Conservation (phyloP, 2,888 invertebrate genomes). For the Xestia c-nigrum region DNA sequence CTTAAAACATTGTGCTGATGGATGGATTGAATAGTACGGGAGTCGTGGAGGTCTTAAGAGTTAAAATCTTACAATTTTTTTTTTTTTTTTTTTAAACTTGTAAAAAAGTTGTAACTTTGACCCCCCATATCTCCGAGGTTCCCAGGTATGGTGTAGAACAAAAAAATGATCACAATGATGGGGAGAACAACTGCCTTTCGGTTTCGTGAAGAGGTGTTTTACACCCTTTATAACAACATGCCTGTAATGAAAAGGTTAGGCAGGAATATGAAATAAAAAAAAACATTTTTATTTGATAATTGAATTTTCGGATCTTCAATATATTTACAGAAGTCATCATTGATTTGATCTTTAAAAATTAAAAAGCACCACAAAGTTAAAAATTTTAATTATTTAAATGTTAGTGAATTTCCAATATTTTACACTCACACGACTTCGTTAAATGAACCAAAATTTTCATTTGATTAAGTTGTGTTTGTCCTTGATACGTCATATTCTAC, state of each 20-base stretch:
- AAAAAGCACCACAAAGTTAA: background rate
- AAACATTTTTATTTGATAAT: background rate
- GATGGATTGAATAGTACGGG: too few relatives aligned
- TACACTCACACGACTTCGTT: background rate
- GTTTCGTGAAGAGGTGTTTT: too few relatives aligned
- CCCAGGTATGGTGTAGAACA: too few relatives aligned
- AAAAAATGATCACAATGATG: too few relatives aligned
- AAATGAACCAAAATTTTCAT: background rate
- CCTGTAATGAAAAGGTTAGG: background rate
- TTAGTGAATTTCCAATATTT: background rate
- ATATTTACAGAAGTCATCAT: background rate
- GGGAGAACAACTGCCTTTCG: too few relatives aligned
- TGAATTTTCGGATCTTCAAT: background rate
- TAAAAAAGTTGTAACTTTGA: too few relatives aligned
- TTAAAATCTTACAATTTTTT: too few relatives aligned
- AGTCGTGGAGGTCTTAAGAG: too few relatives aligned
- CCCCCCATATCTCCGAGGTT: too few relatives aligned
- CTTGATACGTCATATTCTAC: background rate
- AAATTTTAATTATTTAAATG: background rate
- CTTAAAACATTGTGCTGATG: too few relatives aligned
- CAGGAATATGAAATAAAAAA: background rate
- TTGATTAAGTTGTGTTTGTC: background rate
- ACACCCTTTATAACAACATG: background rate
- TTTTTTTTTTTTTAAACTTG: too few relatives aligned
- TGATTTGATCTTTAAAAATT: background rate